Percentiles rank a stretch among this genome's conserved stretches.
Conservation (phyloP, 1,140 invertebrate genomes). For the Scaptomyza pallida region DNA sequence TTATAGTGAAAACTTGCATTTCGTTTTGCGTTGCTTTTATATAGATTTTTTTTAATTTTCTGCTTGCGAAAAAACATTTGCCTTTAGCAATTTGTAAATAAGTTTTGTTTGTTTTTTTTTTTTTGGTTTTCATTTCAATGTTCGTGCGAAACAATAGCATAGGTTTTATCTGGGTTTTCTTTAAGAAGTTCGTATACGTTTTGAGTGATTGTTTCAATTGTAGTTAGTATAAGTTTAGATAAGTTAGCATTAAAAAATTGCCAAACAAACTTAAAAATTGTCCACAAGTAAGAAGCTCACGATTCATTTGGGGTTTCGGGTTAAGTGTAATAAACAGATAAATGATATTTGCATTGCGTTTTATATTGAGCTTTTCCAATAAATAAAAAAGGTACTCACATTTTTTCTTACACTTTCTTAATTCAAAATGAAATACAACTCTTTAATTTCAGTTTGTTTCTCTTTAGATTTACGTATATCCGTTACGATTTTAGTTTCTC, state of each 20-base stretch:
- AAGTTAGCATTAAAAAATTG: slow-evolving; percentile 19
- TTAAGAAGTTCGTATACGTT: slow-evolving; percentile 82
- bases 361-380: slow-evolving; percentile 39
- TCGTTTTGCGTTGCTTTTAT: slow-evolving; percentile 22
- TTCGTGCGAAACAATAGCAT: slow-evolving; percentile 71
- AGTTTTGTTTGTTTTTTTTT: slow-evolving; percentile 52
- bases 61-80: slow-evolving; percentile 42
- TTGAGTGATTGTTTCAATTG: slow-evolving; percentile 80
- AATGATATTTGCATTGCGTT: no score
- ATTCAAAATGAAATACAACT: slow-evolving; percentile 61
- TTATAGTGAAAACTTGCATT: slow-evolving; percentile 69
- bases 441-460: slow-evolving; percentile 75
- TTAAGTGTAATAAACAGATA: slow-evolving; percentile 38
- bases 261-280: slow-evolving; percentile 46
- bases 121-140: no score
- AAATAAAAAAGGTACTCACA: slow-evolving; percentile 60
- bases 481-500: slow-evolving; percentile 71
- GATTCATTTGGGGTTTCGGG: slow-evolving; percentile 28
- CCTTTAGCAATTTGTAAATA: slow-evolving; percentile 70
- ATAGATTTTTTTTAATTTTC: slow-evolving; percentile 24
- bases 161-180: slow-evolving; percentile 63
- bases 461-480: slow-evolving; percentile 76
- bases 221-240: slow-evolving; percentile 53
- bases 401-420: slow-evolving; percentile 28
- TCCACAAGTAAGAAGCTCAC: slow-evolving; percentile 65